Percentiles rank a stretch among this genome's conserved stretches.
These are phyloP conservation scores for Engraulis encrasicolus DNA, from an alignment of 2,113 vertebrate species.

Conservation along the genomic window DNA sequence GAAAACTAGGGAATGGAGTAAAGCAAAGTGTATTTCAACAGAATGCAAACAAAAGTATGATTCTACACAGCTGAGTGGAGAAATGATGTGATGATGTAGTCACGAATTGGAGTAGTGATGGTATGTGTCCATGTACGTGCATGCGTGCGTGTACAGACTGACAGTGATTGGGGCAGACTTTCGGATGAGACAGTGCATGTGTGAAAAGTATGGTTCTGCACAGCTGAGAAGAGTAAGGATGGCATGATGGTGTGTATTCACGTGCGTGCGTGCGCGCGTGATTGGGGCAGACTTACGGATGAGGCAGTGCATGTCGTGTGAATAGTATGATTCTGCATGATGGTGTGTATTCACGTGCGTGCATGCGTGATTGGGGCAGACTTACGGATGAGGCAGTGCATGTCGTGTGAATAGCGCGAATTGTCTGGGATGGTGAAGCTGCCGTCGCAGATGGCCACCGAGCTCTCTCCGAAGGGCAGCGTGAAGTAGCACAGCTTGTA, in stretches of 20 bases:
- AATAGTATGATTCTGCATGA: no score
- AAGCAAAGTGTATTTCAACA: no score
- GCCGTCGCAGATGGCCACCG: slow-evolving; percentile 97
- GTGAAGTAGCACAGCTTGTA: slow-evolving; percentile 98
- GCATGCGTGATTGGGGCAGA: slow-evolving; percentile 47
- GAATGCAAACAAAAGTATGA: no score
- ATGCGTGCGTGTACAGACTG: not conserved
- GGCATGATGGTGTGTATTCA: not conserved
- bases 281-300: no score
- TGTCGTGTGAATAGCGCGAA: slow-evolving; percentile 92
- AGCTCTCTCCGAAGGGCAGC: slow-evolving; percentile 97
- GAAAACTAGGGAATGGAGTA: not conserved
- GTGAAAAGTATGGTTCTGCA: no score
- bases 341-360: not conserved
- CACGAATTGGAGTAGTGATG: no score
- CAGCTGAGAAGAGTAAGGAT: no score
- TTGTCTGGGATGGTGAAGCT: slow-evolving; percentile 98
- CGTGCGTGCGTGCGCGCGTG: not conserved
- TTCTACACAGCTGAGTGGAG: no score
- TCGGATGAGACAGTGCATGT: no score
- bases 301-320: no score
- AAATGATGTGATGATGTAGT: slow-evolving; percentile 3
- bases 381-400: slow-evolving; percentile 98
- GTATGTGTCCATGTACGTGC: not conserved
- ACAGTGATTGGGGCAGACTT: no score